A percentile compares a stretch with the other conserved stretches of the same genome.
Evolutionary conservation across 2,113 vertebrate genomes (phyloP).

Genomic region (Seriola aureovittata): DNA sequence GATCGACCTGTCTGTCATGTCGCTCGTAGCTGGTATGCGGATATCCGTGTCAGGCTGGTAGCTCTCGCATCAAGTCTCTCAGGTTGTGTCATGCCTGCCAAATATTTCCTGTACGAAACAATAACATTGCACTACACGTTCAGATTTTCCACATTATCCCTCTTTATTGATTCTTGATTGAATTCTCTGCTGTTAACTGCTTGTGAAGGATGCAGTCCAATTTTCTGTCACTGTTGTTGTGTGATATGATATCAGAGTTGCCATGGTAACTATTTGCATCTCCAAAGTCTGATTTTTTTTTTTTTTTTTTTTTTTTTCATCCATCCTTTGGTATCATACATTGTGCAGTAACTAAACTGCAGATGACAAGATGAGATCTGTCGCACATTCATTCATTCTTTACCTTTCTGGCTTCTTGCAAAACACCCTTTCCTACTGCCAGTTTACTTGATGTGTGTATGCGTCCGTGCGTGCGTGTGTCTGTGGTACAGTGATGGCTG

Average conservation of each 20-base stretch:
- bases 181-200: conserved; percentile 40
- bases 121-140: conserved; percentile 26
- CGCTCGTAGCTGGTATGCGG: conserved; percentile 46
- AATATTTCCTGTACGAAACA: conserved; percentile 23
- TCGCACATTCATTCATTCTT: conserved; percentile 54
- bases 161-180: conserved; percentile 53
- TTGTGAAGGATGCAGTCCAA: conserved; percentile 45
- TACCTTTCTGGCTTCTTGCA: conserved; percentile 26
- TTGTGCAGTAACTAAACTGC: conserved; percentile 51
- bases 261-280: conserved; percentile 79
- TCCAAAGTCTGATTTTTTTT: conserved; percentile 50
- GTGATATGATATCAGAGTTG: conserved; percentile 68
- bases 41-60: conserved; percentile 44
- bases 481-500: conserved; percentile 37
- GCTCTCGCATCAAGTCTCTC: conserved; percentile 17
- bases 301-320: background rate
- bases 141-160: conserved; percentile 1
- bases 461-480: background rate
- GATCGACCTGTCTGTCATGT: conserved; percentile 40
- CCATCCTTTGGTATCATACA: conserved; percentile 32
- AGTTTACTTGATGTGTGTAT: conserved; percentile 9
- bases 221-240: conserved; percentile 52
- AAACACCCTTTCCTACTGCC: background rate
- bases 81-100: conserved; percentile 48
- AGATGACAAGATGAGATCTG: conserved; percentile 37